Evolutionary conservation across 2,113 vertebrate species (phyloP).

Genomic region (Heloderma charlesbogerti): DNA sequence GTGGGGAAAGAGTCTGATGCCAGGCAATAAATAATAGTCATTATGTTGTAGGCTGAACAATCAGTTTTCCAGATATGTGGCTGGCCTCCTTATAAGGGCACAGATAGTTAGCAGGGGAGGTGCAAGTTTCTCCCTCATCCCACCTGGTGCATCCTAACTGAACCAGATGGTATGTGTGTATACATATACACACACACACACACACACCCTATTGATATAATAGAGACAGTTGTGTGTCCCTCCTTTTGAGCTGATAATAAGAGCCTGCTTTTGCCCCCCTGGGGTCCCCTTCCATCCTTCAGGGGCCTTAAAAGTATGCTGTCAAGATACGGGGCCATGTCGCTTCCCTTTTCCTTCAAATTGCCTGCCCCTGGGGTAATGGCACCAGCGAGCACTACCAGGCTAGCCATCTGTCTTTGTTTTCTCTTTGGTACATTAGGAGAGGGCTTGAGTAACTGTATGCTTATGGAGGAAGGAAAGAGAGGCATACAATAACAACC

Average conservation of each 20-base stretch:
- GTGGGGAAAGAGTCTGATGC: background rate
- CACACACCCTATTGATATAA: background rate
- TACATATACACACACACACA: background rate
- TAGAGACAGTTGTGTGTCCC: background rate
- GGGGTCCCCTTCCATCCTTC: background rate
- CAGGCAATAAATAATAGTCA: background rate
- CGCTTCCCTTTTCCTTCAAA: background rate
- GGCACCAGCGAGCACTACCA: background rate
- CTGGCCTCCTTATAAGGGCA: background rate
- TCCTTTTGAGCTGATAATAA: background rate
- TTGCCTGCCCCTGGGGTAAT: background rate
- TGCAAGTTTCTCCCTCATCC: background rate
- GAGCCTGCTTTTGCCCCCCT: background rate
- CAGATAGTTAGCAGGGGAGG: background rate
- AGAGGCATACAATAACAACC: background rate
- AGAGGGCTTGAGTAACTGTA: background rate
- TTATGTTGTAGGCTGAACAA: background rate
- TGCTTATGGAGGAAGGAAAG: background rate
- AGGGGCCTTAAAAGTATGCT: background rate
- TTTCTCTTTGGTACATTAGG: background rate
- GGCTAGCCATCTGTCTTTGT: slow-evolving; percentile 12
- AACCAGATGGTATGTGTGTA: background rate
- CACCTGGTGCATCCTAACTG: background rate
- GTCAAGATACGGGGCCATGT: background rate
- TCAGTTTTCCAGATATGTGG: background rate